These are phyloP conservation scores for Dryobotodes eremita DNA, from an alignment of 2,888 invertebrate genomes.

Conservation along the genomic window DNA sequence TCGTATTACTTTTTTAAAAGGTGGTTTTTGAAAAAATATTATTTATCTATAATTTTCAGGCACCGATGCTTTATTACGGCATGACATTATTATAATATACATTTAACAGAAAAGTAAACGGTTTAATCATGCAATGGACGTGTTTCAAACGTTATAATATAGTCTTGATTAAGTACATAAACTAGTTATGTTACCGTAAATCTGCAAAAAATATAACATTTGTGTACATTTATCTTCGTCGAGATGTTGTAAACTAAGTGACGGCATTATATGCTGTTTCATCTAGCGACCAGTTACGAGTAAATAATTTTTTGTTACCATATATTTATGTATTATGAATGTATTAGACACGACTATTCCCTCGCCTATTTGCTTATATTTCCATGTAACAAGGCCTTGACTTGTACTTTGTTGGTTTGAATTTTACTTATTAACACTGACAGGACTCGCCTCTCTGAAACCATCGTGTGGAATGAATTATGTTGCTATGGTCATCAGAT, in stretches of 20 bases:
- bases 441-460: constrained; percentile 73
- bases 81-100: constrained; percentile 76
- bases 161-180: constrained; percentile 78
- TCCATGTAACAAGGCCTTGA: constrained; percentile 86
- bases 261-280: constrained; percentile 84
- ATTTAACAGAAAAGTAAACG: constrained; percentile 77
- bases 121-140: constrained; percentile 84
- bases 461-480: constrained; percentile 83
- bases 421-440: constrained; percentile 73
- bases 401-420: constrained; percentile 86
- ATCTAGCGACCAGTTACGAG: constrained; percentile 79
- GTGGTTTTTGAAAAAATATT: constrained; percentile 86
- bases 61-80: constrained; percentile 84
- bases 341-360: constrained; percentile 75
- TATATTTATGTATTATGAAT: constrained; percentile 76
- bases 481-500: constrained; percentile 79
- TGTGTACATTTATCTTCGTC: constrained; percentile 80
- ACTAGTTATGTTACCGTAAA: constrained; percentile 83
- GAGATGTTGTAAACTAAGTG: constrained; percentile 80
- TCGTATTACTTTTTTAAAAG: constrained; percentile 72
- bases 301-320: constrained; percentile 75
- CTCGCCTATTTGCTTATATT: constrained; percentile 79
- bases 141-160: constrained; percentile 78
- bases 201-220: constrained; percentile 89
- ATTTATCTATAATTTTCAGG: constrained; percentile 84